Conservation (phyloP, 2,888 invertebrate genomes). For the Proisotoma minuta region DNA sequence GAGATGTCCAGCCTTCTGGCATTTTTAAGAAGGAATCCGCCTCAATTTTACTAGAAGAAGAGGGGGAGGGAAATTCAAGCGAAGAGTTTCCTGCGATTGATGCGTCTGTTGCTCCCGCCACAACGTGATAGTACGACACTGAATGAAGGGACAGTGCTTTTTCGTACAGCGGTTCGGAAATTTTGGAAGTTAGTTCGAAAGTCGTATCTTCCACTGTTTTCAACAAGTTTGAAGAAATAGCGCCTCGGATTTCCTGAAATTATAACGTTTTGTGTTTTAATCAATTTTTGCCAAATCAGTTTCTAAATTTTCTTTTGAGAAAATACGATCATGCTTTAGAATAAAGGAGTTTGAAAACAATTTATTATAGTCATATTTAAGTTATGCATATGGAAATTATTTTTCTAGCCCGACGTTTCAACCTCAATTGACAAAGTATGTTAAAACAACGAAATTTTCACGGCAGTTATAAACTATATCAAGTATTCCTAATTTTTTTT, state of each 20-base stretch:
- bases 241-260: constrained; percentile 12
- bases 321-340: too few species aligned
- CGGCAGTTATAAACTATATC: too few species aligned
- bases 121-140: constrained; percentile 13
- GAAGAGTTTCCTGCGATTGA: background rate
- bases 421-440: too few species aligned
- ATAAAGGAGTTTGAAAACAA: too few species aligned
- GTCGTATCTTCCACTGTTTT: constrained; percentile 21
- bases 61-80: constrained; percentile 17
- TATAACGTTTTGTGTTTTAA: too few species aligned
- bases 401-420: too few species aligned
- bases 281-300: too few species aligned
- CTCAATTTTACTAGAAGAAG: background rate
- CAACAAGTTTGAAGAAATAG: constrained; percentile 20
- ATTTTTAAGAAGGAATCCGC: constrained; percentile 27
- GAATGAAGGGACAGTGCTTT: background rate
- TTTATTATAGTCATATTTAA: too few species aligned
- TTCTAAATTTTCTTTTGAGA: too few species aligned
- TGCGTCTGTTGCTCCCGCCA: constrained; percentile 19
- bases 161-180: background rate
- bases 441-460: too few species aligned
- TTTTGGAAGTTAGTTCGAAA: constrained; percentile 26
- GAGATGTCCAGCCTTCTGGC: constrained; percentile 26
- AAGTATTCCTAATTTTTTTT: too few species aligned
- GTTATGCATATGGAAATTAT: too few species aligned